These are phyloP conservation scores for Girardinus metallicus DNA, from an alignment of 2,797 vertebrate species.

Conservation along the genomic window DNA sequence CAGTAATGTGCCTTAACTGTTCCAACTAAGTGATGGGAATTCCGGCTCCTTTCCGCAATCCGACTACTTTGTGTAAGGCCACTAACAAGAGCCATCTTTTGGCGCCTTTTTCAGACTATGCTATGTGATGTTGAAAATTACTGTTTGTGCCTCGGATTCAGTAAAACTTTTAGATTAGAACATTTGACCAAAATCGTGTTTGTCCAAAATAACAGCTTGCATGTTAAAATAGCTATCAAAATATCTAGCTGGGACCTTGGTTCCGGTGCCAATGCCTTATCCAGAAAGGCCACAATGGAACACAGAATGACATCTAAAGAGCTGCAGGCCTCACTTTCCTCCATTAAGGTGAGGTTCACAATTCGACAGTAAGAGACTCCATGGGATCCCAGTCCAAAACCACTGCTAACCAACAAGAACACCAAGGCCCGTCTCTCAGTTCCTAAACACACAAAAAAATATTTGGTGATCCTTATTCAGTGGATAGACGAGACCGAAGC, in stretches of 20 bases:
- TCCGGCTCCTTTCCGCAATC: background rate
- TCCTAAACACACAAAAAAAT: background rate
- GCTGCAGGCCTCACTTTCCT: background rate
- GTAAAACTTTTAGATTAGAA: background rate
- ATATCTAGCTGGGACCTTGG: background rate
- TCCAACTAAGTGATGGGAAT: background rate
- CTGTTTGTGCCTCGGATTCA: background rate
- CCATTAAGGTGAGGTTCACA: background rate
- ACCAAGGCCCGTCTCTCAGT: background rate
- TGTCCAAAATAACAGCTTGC: background rate
- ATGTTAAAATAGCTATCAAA: background rate
- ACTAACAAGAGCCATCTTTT: background rate
- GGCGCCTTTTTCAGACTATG: too few relatives aligned
- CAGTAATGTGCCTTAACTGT: conserved; percentile 29
- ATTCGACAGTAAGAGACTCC: background rate
- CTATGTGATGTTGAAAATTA: background rate
- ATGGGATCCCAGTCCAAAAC: background rate
- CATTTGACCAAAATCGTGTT: background rate
- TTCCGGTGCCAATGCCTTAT: background rate
- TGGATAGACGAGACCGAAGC: background rate
- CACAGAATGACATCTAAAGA: background rate
- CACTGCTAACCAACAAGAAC: background rate
- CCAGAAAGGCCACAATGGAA: background rate
- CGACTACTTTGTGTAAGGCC: background rate
- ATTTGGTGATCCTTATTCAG: background rate